Evolutionary conservation across 2,797 vertebrate species (phyloP), one percentile per base, ranked within the genome.

Genomic region (Gorsachius magnificus): DNA sequence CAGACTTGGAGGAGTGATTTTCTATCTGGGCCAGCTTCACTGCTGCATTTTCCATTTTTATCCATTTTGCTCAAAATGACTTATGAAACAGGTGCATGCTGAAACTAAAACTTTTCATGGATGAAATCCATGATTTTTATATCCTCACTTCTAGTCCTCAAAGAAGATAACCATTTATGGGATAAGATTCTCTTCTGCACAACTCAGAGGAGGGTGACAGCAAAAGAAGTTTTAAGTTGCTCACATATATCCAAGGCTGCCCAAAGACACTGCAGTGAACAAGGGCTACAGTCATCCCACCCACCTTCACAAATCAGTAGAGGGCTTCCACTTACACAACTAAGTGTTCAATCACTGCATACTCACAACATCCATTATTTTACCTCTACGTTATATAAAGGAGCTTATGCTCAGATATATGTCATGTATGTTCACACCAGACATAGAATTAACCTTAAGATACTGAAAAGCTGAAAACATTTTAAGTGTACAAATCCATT

Each of bases 91-190:
- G 96, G 94, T 96, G 93, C 72, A 63, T 56, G 63, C 46, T 36
- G 83, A 94, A 95, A 81, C 65, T 54, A 92, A 83, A 96, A 95
- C 86, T 90, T 96, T 96, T 93, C 90, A 95, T 91, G 94, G 94
- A 95, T 88, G 50, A 95, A 94, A 90, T 95, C 85, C 89, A 93
- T 54, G 87, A 94, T 93, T 92, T 96, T 95, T 94, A 87, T 92
- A 94, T 83, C 50, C 65, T 72, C 58, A 61, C 81, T 96, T 93
- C 89, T 94, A 88, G 58, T 84, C 58, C 66, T 90, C 45, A 41
- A 87, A 90, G 29, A 96, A 93, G 70, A 93, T 83, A 95, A 88
- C 79, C 72, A 93, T 96, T 96, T 96, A 95, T 81, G 83, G 91
- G 80, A 88, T 75, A 81, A 95, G 91, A 91, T 60, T 90, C 31